These are phyloP conservation scores for Chondrilla cf. caribensis DNA, from an alignment of 37 sponge, comb jelly and placozoan genomes.

Conservation along the genomic window DNA sequence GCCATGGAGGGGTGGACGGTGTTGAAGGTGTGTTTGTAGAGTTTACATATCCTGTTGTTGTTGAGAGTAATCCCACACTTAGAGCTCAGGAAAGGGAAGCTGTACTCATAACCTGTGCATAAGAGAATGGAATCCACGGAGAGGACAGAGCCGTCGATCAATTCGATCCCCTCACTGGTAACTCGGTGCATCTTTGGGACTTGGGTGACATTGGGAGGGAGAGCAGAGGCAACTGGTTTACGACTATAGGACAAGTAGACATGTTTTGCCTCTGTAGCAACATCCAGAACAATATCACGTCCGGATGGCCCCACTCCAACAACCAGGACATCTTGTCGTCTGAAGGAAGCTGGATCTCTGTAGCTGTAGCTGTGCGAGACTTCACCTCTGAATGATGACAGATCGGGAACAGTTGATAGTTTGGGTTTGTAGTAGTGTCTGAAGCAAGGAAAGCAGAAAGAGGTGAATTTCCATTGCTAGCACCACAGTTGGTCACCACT, in stretches of 20 bases:
- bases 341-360: conserved; percentile 43
- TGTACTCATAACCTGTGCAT: conserved; percentile 71
- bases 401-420: conserved; percentile 33
- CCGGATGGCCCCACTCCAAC: conserved; percentile 72
- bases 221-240: not conserved
- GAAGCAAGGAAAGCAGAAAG: not conserved
- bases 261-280: conserved; percentile 27
- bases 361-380: conserved; percentile 72
- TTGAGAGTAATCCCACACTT: conserved; percentile 42
- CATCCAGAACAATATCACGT: conserved; percentile 55
- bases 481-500: conserved; percentile 21
- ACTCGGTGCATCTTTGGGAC: conserved; percentile 24
- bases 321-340: conserved; percentile 50
- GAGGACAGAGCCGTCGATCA: conserved; percentile 24
- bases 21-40: conserved; percentile 80
- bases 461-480: too few species aligned
- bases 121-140: conserved; percentile 49
- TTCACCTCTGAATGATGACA: conserved; percentile 47
- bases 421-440: conserved; percentile 67
- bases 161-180: conserved; percentile 28
- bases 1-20: conserved; percentile 56
- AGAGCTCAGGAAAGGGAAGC: conserved; percentile 63
- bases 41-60: conserved; percentile 38
- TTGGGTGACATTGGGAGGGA: conserved; percentile 51
- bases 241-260: conserved; percentile 38